These are phyloP conservation scores for Drosophila nigromelanica DNA, from an alignment of 1,140 invertebrate species.

Conservation along the genomic window DNA sequence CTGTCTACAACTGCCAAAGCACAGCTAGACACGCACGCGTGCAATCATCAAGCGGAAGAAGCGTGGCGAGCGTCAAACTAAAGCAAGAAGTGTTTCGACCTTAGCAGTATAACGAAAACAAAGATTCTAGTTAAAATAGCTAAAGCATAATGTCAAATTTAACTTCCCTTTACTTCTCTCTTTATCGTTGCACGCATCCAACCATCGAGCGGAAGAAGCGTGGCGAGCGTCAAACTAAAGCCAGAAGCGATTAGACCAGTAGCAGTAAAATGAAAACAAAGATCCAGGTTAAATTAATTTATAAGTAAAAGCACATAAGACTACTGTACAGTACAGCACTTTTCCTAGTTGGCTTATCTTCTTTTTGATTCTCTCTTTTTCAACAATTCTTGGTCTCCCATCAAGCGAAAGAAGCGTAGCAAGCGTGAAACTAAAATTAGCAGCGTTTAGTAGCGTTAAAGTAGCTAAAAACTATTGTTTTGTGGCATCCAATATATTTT, in stretches of 20 bases:
- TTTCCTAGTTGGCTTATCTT: neutral
- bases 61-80: neutral
- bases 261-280: too few species aligned
- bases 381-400: too few species aligned
- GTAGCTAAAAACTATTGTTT: too few species aligned
- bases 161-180: too few species aligned
- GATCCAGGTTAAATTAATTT: too few species aligned
- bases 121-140: too few species aligned
- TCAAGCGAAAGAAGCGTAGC: neutral
- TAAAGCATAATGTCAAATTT: too few species aligned
- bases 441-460: neutral
- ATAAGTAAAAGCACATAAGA: too few species aligned
- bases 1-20: neutral
- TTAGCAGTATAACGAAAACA: too few species aligned
- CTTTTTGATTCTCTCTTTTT: neutral
- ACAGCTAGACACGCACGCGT: slow-evolving; percentile 18
- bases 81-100: neutral
- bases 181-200: neutral
- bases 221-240: neutral
- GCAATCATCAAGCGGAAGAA: neutral
- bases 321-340: too few species aligned
- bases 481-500: too few species aligned
- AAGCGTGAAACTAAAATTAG: neutral
- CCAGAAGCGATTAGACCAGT: too few species aligned
- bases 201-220: neutral